Base-by-base conservation (phyloP, 2,888 invertebrate species). In the Toxonevra muliebris region DNA sequence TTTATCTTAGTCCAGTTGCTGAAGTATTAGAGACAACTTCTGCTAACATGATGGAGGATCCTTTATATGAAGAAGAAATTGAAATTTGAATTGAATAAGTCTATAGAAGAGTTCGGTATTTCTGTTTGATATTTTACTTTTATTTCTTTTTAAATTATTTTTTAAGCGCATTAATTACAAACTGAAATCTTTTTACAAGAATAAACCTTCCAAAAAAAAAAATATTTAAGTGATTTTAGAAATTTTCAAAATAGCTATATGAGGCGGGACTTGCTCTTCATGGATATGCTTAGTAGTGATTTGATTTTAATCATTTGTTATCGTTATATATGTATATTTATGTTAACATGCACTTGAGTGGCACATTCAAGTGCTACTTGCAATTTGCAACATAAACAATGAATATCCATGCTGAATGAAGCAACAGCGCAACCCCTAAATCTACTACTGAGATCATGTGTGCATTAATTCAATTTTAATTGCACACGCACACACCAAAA, bases 1-100 rank as follows among this genome's bases (percentile, higher is more conserved):
- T 43, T 13, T 10, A 19, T n/a, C 55, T 61, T 0, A 17, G 58
- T 45, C 61, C 42, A 19, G 40, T 61, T 53, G 40, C 62, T 45
- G 42, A 41, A 41, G 50, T 54, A 30, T 19, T 45, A 20, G 43
- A 13, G 8, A 30, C 43, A 1, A 66, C 66, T n/a, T 66, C 69
- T 42, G 57, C 42, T 13, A 67, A 17, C 52, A 43, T 52, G 43
- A 63, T 66, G 67, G 58, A 67, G 60, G 76, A 82, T 75, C 82
- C 81, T 30, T 73, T 82, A 11, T 82, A 79, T 66, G 82, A 82
- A 67, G 82, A 82, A 68, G 81, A 79, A 74, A 74, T 81, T 48
- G 53, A 67, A 54, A 65, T 72, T 65, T 72, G 71, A 68, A 15
- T 45, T 59, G 57, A 58, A 53, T 40, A n/a, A 13, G 17, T 52